A percentile compares a stretch with the other conserved stretches of the same genome.
Evolutionary conservation across 2,113 vertebrate genomes (phyloP).

Genomic region (Numida meleagris): DNA sequence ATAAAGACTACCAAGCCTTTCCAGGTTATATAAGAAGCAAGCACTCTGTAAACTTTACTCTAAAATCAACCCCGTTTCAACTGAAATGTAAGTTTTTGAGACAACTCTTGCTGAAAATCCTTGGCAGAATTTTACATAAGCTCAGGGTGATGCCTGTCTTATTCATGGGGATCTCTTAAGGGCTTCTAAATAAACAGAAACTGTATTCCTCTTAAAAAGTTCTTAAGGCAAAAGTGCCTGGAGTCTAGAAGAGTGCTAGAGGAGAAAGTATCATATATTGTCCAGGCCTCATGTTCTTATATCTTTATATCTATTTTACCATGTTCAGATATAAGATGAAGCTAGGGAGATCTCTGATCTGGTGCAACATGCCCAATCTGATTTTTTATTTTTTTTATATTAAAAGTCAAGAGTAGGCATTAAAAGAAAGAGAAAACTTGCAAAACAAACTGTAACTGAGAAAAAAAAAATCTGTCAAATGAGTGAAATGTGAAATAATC

Average conservation of each 20-base stretch:
- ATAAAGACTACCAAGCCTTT: neutral
- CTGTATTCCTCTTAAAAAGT: neutral
- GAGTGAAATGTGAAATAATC: neutral
- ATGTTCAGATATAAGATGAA: neutral
- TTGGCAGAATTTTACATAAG: neutral
- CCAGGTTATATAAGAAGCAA: neutral
- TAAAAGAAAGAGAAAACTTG: neutral
- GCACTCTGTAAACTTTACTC: neutral
- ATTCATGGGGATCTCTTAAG: neutral
- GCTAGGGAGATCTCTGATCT: neutral
- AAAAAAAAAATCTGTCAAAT: neutral
- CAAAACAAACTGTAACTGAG: neutral
- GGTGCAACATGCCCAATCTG: neutral
- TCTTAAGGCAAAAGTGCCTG: neutral
- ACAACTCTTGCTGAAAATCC: neutral
- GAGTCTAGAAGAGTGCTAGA: neutral
- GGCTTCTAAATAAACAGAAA: neutral
- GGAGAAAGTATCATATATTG: too few relatives aligned
- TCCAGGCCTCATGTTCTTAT: neutral
- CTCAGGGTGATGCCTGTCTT: neutral
- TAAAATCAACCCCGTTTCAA: rapidly evolving
- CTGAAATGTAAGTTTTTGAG: neutral
- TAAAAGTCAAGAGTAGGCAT: neutral
- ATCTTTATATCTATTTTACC: neutral
- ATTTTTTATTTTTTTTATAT: neutral